Conservation (phyloP, 2,113 vertebrate species). For the Esox niger region DNA sequence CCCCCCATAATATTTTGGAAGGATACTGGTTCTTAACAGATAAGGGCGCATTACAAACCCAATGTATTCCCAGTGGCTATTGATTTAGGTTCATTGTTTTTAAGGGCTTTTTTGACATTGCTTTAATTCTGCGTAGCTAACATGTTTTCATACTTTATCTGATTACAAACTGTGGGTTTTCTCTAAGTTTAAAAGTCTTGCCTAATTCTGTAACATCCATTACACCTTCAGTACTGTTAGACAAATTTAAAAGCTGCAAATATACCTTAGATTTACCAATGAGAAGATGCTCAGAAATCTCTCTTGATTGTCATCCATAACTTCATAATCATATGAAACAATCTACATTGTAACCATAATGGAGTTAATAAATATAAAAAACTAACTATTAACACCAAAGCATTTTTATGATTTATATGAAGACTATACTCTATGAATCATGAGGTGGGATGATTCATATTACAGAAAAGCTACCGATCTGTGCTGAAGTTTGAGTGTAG, state of each 20-base stretch:
- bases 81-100: conserved; percentile 14
- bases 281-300: neutral
- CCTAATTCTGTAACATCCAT: conserved; percentile 2
- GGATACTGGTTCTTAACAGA: conserved; percentile 28
- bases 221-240: conserved; percentile 10
- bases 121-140: neutral
- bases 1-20: conserved; percentile 46
- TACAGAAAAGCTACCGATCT: too few species aligned
- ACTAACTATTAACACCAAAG: too few species aligned
- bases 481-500: neutral
- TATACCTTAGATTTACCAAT: neutral
- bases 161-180: conserved; percentile 36
- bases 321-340: neutral
- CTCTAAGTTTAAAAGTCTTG: conserved; percentile 37
- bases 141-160: conserved; percentile 1
- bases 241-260: neutral
- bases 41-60: conserved; percentile 36
- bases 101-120: conserved; percentile 36
- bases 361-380: too few species aligned
- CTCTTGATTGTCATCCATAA: neutral
- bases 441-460: neutral
- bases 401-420: too few species aligned
- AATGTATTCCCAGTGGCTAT: conserved; percentile 25
- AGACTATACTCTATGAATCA: neutral
- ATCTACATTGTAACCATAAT: conserved; percentile 13